These are phyloP conservation scores for Canis aureus DNA, from an alignment of 2,113 vertebrate species.

Conservation along the genomic window DNA sequence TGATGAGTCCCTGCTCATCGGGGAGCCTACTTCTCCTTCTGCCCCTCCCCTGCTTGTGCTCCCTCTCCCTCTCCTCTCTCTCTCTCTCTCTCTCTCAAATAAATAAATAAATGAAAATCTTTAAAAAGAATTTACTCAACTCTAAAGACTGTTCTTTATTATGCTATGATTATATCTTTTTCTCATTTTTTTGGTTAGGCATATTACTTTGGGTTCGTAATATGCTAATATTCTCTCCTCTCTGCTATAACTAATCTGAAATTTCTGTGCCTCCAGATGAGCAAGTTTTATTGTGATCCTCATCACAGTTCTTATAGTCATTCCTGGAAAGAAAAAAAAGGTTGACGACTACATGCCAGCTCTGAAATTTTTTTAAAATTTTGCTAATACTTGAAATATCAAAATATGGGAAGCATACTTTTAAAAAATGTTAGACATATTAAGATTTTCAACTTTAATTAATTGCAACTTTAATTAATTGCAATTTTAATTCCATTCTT, in stretches of 20 bases:
- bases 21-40: too few relatives aligned
- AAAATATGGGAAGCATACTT: not conserved
- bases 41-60: too few relatives aligned
- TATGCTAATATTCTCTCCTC: not conserved
- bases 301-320: not conserved
- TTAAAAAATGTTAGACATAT: not conserved
- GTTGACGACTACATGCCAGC: not conserved
- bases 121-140: not conserved
- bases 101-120: too few relatives aligned
- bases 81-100: too few relatives aligned
- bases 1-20: too few relatives aligned
- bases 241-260: not conserved
- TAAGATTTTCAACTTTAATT: not conserved
- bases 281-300: not conserved
- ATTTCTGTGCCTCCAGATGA: not conserved
- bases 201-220: not conserved
- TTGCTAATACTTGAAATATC: not conserved
- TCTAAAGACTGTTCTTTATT: not conserved
- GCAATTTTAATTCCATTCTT: not conserved
- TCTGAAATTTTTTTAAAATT: constrained; percentile 5
- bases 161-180: not conserved
- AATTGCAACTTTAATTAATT: not conserved
- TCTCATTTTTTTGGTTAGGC: not conserved
- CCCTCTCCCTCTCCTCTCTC: too few relatives aligned
- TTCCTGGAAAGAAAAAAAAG: not conserved